Evolutionary conservation across 2,888 invertebrate species (phyloP), one percentile per base, ranked within the genome.

Genomic region (Apamea anceps): DNA sequence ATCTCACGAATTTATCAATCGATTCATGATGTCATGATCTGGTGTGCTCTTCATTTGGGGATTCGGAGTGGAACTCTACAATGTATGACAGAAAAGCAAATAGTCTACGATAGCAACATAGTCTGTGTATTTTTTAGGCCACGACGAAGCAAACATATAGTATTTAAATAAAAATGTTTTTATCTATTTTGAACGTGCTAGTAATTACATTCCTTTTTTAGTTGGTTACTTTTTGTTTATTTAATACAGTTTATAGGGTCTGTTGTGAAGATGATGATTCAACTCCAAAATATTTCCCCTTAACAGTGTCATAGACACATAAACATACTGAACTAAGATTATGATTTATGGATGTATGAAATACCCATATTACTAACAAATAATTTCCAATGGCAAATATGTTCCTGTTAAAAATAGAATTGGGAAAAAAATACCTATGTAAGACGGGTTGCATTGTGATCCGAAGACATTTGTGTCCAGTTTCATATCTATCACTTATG

Each of bases 401-500:
- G 3, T 25, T 1, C 0, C 7, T 0, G 7, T 21, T 1, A 0
- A 12, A 45, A 66, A 82, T 37, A 15, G 0, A 45, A 18, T 10
- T 3, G 0, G 32, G 10, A 13, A 62, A 32, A 32, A 51, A 42
- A n/a, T 15, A 85, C 84, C 85, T 63, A 62, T 6, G 37, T 72
- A 54, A 48, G 71, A 57, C 13, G 71, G 76, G 65, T 72, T 67
- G 68, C 67, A 84, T 74, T 75, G 74, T 51, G 73, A 65, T 75
- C 62, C 76, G 13, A 84, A 68, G 51, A 63, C 65, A 76, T 87
- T 65, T 67, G 66, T n/a, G 2, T 77, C 73, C 32, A 78, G 13
- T 87, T 85, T 85, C 87, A 85, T 85, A 75, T 77, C 62, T 80
- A 70, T 72, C 84, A 83, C 75, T 83, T 75, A 65, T 21, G 0